Base-by-base conservation (phyloP, 2,113 vertebrate genomes). In the Regulus satrapa region DNA sequence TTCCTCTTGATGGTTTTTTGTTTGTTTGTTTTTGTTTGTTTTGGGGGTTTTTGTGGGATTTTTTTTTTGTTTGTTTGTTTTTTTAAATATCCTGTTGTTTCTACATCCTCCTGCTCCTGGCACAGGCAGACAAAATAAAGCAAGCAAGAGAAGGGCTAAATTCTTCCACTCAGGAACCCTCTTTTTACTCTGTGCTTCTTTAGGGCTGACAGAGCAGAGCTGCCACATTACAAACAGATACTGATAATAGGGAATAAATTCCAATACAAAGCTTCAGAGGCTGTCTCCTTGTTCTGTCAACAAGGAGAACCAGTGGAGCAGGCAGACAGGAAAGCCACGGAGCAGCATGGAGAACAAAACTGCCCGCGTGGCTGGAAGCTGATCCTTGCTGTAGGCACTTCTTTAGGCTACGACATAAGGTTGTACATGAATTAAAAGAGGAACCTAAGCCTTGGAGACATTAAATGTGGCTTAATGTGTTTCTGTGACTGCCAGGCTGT, bases 351-450 rank as follows among this genome's bases (percentile, higher is more conserved):
- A 51, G 88, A 88, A 63, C 51, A 74, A 66, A 88, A 93, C 8
- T 67, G 59, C 31, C 76, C 88, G 14, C 0, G 61, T 54, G 64
- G 25, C 0, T 91, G 63, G 49, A 95, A 94, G 79, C 82, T 15
- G 59, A 71, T 92, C 78, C 66, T 88, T 84, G 89, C 85, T 94
- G 45, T 93, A 92, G 85, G 85, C 91, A 83, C 66, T 74, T 97
- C 74, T 54, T 51, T 52, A 63, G 91, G 94, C 66, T 76, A 74
- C 58, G 9, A 48, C 91, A 88, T 45, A 76, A 89, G 90, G 82
- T 55, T 49, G 86, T 63, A 75, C 79, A 71, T 26, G 85, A 91
- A 85, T 88, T 85, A 85, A 94, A 85, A 88, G 78, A 67, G 49
- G 71, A 88, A 83, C 55, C 51, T 90, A 85, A 93, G 79, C 85